These are phyloP conservation scores for Heloderma charlesbogerti DNA, from an alignment of 2,113 vertebrate species.

Conservation along the genomic window DNA sequence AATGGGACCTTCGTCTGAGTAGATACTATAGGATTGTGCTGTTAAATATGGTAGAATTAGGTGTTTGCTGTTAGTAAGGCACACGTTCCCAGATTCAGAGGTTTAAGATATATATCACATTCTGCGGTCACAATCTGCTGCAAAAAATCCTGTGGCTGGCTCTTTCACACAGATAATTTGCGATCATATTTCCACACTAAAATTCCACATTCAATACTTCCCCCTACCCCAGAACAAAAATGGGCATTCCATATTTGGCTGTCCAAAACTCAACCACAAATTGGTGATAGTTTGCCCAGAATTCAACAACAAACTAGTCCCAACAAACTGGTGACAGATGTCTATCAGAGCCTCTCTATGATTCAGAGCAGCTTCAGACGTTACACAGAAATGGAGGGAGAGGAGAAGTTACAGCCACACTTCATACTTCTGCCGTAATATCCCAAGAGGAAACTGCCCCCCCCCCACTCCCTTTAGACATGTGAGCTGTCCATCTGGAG, in stretches of 20 bases:
- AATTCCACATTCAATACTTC: neutral
- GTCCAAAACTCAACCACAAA: neutral
- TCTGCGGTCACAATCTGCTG: neutral
- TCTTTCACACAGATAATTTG: neutral
- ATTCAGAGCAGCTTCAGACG: neutral
- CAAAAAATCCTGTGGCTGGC: neutral
- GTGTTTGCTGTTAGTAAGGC: constrained; percentile 20
- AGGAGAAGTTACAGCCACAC: neutral
- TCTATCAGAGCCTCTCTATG: neutral
- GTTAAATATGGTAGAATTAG: constrained; percentile 6
- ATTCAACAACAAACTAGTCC: neutral
- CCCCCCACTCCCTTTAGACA: neutral
- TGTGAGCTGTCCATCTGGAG: neutral
- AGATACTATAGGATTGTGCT: neutral
- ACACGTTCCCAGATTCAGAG: neutral
- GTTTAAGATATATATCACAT: neutral
- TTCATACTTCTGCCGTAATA: neutral
- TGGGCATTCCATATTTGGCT: neutral
- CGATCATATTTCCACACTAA: neutral
- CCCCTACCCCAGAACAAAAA: neutral
- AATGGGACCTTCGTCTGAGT: neutral
- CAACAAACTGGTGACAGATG: neutral
- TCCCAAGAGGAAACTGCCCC: neutral
- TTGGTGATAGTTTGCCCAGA: neutral
- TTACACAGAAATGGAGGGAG: neutral